These are phyloP conservation scores for Campoplex nolae DNA, from an alignment of 2,888 invertebrate genomes.

Conservation along the genomic window DNA sequence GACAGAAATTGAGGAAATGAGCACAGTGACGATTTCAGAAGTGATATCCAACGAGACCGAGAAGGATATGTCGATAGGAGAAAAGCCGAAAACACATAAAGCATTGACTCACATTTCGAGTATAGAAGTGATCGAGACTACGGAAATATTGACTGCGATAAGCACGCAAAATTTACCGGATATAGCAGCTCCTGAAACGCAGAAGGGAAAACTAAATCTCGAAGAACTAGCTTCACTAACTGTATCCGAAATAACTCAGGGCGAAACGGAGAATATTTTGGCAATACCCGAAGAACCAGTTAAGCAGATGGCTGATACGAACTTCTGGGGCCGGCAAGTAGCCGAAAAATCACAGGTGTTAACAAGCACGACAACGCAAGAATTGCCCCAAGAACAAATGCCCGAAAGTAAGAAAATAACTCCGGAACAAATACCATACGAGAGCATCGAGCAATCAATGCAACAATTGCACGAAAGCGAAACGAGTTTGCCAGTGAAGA, in stretches of 20 bases:
- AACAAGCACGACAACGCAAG: conserved; percentile 72
- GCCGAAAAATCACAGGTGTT: conserved; percentile 82
- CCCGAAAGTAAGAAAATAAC: conserved; percentile 79
- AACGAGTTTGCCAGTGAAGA: conserved; percentile 68
- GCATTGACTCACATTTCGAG: conserved; percentile 75
- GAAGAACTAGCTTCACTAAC: conserved; percentile 72
- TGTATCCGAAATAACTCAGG: conserved; percentile 78
- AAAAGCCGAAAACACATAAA: conserved; percentile 78
- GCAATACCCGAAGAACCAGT: conserved; percentile 76
- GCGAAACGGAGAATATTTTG: conserved; percentile 82
- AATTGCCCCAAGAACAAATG: conserved; percentile 73
- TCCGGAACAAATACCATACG: conserved; percentile 83
- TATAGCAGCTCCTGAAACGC: conserved; percentile 57
- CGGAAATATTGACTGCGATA: conserved; percentile 71
- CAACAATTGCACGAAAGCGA: conserved; percentile 79
- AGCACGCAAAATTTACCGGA: conserved; percentile 68
- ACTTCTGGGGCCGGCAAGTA: conserved; percentile 79
- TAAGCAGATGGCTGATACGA: conserved; percentile 78
- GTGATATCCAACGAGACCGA: conserved; percentile 78
- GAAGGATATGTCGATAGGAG: conserved; percentile 69
- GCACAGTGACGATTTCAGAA: conserved; percentile 77
- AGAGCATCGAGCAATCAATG: conserved; percentile 82
- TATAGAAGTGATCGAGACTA: conserved; percentile 74
- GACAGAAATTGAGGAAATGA: conserved; percentile 76
- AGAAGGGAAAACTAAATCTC: conserved; percentile 72